Percentiles rank a stretch among this genome's conserved stretches.
phyloP scores from a whole-genome alignment of 2,113 vertebrate species.

The Formicarius rufipectus region DNA sequence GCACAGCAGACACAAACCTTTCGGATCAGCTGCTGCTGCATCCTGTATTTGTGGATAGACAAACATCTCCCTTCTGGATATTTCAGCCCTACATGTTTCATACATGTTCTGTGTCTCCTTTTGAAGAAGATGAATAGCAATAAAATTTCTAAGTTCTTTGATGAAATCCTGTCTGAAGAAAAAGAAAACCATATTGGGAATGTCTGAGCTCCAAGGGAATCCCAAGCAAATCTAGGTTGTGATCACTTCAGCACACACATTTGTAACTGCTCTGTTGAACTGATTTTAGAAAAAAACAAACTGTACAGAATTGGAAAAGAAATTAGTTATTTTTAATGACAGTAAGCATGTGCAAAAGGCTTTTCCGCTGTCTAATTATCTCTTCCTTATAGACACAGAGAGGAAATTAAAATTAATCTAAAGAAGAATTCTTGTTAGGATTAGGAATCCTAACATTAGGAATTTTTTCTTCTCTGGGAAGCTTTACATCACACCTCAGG shows the following conservation, averaged over 20 bases:
- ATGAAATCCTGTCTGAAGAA: neutral
- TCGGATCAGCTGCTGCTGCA: neutral
- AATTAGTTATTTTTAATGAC: constrained; percentile 61
- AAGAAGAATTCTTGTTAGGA: constrained; percentile 39
- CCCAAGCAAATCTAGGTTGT: neutral
- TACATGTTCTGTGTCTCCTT: neutral
- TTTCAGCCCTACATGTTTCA: neutral
- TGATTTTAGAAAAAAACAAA: constrained; percentile 58
- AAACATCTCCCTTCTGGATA: neutral
- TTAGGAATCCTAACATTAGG: neutral
- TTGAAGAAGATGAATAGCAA: neutral
- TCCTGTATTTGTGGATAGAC: neutral
- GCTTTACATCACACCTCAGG: constrained; percentile 47
- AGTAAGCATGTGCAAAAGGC: constrained; percentile 39
- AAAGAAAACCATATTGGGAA: neutral
- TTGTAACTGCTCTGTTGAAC: constrained; percentile 51
- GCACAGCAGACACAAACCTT: neutral
- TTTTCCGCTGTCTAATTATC: constrained; percentile 54
- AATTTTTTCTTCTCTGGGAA: constrained; percentile 59
- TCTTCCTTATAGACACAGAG: constrained; percentile 36
- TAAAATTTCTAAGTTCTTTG: neutral
- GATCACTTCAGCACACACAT: constrained; percentile 19
- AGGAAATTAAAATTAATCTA: constrained; percentile 54
- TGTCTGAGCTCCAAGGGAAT: neutral
- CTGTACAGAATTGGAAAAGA: constrained; percentile 33